phyloP scores from a whole-genome alignment of 2,888 invertebrate genomes.

The Empis stercorea region DNA sequence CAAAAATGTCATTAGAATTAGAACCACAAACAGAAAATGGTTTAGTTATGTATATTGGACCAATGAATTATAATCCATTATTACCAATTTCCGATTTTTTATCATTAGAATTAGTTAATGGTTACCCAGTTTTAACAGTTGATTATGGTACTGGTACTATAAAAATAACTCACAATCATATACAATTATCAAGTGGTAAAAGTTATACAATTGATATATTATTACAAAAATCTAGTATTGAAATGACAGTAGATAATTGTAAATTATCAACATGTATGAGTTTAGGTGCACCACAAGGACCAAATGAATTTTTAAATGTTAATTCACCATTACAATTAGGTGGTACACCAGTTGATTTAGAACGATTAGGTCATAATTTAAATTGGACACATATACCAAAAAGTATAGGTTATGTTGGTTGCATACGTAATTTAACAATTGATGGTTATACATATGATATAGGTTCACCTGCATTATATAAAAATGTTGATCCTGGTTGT shows the following conservation, averaged over 20 bases:
- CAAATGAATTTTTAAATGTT: constrained; percentile 62
- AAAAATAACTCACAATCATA: constrained; percentile 52
- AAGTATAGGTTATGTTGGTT: constrained; percentile 66
- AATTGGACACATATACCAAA: constrained; percentile 61
- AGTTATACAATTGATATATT: constrained; percentile 78
- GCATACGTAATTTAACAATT: constrained; percentile 81
- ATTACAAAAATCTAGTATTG: constrained; percentile 48
- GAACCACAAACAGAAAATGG: constrained; percentile 64
- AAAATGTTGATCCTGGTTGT: constrained; percentile 61
- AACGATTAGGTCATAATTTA: constrained; percentile 45
- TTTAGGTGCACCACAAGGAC: constrained; percentile 53
- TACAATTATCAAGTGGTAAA: constrained; percentile 68
- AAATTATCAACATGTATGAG: constrained; percentile 57
- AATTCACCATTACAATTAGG: constrained; percentile 83
- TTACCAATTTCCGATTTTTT: constrained; percentile 73
- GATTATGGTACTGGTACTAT: constrained; percentile 80
- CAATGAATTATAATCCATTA: constrained; percentile 50
- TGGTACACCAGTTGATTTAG: constrained; percentile 54
- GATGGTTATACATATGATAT: constrained; percentile 82
- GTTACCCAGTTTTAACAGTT: constrained; percentile 69
- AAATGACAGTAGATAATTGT: constrained; percentile 68
- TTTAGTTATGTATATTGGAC: constrained; percentile 84
- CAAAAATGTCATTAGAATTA: constrained; percentile 69
- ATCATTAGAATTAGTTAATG: constrained; percentile 70
- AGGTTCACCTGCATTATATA: constrained; percentile 60